phyloP scores from a whole-genome alignment of 2,888 invertebrate genomes.

The Oligia strigilis region DNA sequence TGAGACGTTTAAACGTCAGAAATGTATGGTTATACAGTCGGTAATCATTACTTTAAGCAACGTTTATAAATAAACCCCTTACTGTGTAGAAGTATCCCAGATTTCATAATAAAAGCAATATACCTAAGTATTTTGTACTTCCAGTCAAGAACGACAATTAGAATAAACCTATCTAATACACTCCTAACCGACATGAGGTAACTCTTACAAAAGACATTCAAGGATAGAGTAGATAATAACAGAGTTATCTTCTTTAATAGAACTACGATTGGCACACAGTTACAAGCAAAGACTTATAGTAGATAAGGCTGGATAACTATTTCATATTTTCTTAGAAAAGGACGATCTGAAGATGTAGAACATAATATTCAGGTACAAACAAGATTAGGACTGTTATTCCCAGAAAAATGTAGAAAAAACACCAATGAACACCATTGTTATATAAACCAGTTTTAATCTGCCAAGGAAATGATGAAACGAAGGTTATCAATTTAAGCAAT shows the following conservation, averaged over 20 bases:
- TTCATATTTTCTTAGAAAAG: neutral
- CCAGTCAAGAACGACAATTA: conserved; percentile 4
- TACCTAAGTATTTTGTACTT: neutral
- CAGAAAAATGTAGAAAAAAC: neutral
- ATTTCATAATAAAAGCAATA: neutral
- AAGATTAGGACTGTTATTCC: neutral
- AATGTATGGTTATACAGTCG: neutral
- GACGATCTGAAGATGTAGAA: neutral
- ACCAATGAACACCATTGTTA: neutral
- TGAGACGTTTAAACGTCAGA: too few relatives aligned
- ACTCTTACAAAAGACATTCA: conserved; percentile 70
- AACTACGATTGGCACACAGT: conserved; percentile 31
- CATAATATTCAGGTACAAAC: neutral
- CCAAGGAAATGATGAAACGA: neutral
- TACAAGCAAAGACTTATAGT: neutral
- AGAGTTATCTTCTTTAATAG: conserved; percentile 53
- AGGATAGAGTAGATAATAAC: conserved; percentile 66
- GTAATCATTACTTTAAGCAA: too few relatives aligned
- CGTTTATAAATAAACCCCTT: neutral
- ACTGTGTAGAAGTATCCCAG: neutral
- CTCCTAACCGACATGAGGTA: conserved; percentile 63
- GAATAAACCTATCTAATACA: conserved; percentile 10
- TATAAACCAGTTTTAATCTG: neutral
- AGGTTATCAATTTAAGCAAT: neutral
- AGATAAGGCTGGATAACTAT: neutral